Percentiles rank a stretch among this genome's conserved stretches.
phyloP scores from a whole-genome alignment of 1,140 invertebrate species.

The Popillia japonica region DNA sequence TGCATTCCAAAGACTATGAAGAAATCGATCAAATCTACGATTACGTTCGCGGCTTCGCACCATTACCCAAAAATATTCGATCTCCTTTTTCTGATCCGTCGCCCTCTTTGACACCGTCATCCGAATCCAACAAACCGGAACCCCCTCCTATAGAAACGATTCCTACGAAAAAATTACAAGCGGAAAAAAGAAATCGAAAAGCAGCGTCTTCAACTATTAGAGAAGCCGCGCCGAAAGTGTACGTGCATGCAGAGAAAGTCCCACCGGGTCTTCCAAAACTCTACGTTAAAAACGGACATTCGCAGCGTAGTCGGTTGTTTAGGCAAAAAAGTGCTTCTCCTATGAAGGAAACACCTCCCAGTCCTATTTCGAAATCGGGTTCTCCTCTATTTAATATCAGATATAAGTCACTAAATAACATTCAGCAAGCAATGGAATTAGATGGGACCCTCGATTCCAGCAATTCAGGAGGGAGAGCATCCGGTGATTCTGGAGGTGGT shows the following conservation, averaged over 20 bases:
- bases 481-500: constrained; percentile 78
- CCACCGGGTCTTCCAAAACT: constrained; percentile 74
- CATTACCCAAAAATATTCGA: constrained; percentile 82
- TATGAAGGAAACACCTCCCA: constrained; percentile 74
- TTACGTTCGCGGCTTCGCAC: constrained; percentile 91
- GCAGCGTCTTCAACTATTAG: constrained; percentile 60
- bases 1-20: constrained; percentile 85
- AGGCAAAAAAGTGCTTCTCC: constrained; percentile 78
- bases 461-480: constrained; percentile 85
- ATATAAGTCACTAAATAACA: constrained; percentile 82
- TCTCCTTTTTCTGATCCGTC: constrained; percentile 70
- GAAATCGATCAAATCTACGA: constrained; percentile 98
- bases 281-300: constrained; percentile 78
- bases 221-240: constrained; percentile 57
- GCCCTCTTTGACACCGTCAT: constrained; percentile 59
- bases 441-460: constrained; percentile 85
- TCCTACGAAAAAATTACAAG: constrained; percentile 81
- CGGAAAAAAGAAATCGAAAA: constrained; percentile 73
- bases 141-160: constrained; percentile 91
- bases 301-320: constrained; percentile 70
- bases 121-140: constrained; percentile 76
- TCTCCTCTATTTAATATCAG: constrained; percentile 83
- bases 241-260: constrained; percentile 62
- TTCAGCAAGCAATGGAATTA: constrained; percentile 79
- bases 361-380: constrained; percentile 71